Evolutionary conservation across 2,113 vertebrate genomes (phyloP).

Genomic region (Ptyas mucosa): DNA sequence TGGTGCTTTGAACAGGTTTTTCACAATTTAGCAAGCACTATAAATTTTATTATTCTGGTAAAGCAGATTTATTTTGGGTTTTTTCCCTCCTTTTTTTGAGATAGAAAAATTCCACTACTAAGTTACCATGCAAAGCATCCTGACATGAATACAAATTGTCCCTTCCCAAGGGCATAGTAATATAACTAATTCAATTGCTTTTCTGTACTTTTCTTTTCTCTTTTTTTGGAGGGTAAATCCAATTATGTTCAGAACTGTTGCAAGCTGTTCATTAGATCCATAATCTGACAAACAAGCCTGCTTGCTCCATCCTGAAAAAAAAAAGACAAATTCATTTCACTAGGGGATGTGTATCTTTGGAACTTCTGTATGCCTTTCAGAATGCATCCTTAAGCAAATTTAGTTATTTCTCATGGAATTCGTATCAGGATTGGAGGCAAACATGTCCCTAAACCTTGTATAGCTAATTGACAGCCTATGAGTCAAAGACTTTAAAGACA

Average conservation of each 20-base stretch:
- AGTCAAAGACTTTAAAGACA: background rate
- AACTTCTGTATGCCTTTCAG: background rate
- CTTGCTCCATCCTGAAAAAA: background rate
- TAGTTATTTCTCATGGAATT: background rate
- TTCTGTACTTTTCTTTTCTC: background rate
- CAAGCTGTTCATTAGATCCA: slow-evolving; percentile 8
- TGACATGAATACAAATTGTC: background rate
- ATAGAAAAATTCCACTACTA: slow-evolving; percentile 6
- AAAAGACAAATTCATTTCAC: background rate
- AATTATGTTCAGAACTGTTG: background rate
- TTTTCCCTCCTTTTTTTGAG: background rate
- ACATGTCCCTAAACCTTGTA: background rate
- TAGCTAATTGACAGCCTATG: background rate
- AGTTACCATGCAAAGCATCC: background rate
- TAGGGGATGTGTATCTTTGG: background rate
- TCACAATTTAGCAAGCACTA: background rate
- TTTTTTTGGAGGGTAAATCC: background rate
- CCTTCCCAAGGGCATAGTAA: background rate
- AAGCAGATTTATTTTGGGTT: background rate
- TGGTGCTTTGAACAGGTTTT: slow-evolving; percentile 5
- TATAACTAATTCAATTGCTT: slow-evolving; percentile 10
- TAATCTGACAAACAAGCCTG: background rate
- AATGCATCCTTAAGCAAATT: background rate
- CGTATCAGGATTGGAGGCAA: background rate
- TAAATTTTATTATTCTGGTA: slow-evolving; percentile 6